These are phyloP conservation scores for Lasius fuliginosus DNA, from an alignment of 2,888 invertebrate species.

Conservation along the genomic window DNA sequence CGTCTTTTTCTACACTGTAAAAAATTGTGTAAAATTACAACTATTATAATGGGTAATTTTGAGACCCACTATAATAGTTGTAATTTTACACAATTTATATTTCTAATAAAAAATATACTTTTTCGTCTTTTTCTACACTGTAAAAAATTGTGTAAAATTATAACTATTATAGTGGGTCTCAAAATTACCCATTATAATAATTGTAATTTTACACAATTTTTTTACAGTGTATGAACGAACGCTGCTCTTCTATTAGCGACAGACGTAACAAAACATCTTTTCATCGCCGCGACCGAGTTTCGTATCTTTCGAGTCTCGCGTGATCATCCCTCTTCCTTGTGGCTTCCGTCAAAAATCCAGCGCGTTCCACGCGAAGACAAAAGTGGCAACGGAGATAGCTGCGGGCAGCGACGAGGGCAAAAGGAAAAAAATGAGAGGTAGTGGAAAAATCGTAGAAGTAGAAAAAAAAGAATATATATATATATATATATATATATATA, in stretches of 20 bases:
- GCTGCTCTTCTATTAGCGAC: conserved; percentile 52
- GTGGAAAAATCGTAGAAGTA: conserved; percentile 54
- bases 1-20: too few species aligned
- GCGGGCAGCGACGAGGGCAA: conserved; percentile 29
- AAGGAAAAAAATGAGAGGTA: conserved; percentile 46
- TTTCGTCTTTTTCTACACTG: too few species aligned
- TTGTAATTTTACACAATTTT: too few species aligned
- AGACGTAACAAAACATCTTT: conserved; percentile 51
- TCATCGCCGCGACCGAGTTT: conserved; percentile 59
- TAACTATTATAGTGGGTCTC: too few species aligned
- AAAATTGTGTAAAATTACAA: too few species aligned
- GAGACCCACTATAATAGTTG: too few species aligned
- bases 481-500: conserved; percentile 30
- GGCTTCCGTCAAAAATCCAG: conserved; percentile 53
- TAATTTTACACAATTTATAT: too few species aligned
- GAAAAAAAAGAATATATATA: conserved; percentile 36
- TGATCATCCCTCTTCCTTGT: conserved; percentile 53
- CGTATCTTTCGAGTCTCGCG: conserved; percentile 45
- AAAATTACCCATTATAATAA: too few species aligned
- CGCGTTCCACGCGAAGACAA: conserved; percentile 50
- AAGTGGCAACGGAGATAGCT: conserved; percentile 59
- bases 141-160: too few species aligned
- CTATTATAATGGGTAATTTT: too few species aligned
- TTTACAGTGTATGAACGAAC: neutral
- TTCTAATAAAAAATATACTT: too few species aligned